phyloP scores from a whole-genome alignment of 53 echinoderm and acorn worm species.

The Echinometra lucunter region DNA sequence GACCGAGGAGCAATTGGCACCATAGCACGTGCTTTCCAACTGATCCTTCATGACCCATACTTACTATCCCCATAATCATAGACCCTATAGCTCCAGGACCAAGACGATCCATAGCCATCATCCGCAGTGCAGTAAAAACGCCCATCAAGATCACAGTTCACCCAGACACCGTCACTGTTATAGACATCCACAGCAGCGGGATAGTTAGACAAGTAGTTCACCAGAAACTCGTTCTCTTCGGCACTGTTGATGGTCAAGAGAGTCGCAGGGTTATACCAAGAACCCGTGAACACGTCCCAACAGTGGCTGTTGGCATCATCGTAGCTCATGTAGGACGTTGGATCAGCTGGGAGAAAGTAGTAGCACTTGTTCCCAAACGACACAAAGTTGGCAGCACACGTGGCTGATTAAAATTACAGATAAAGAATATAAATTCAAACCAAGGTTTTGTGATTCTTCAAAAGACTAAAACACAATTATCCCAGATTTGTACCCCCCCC shows the following conservation, averaged over 20 bases:
- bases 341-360: background rate
- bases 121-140: background rate
- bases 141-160: background rate
- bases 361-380: background rate
- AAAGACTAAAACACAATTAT: no score
- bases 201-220: background rate
- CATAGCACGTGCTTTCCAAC: no score
- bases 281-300: no score
- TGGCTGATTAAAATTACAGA: background rate
- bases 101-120: background rate
- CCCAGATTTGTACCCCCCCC: no score
- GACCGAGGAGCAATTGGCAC: no score
- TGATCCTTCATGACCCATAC: no score
- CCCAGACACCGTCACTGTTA: background rate
- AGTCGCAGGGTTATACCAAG: background rate
- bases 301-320: background rate
- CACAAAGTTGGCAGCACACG: background rate
- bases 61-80: no score
- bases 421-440: background rate
- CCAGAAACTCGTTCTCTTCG: background rate
- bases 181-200: background rate
- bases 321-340: background rate
- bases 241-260: background rate
- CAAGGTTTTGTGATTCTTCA: no score
- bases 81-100: no score